A percentile compares a stretch with the other conserved stretches of the same genome.
Conservation (phyloP, 2,113 vertebrate species). For the Gavialis gangeticus region DNA sequence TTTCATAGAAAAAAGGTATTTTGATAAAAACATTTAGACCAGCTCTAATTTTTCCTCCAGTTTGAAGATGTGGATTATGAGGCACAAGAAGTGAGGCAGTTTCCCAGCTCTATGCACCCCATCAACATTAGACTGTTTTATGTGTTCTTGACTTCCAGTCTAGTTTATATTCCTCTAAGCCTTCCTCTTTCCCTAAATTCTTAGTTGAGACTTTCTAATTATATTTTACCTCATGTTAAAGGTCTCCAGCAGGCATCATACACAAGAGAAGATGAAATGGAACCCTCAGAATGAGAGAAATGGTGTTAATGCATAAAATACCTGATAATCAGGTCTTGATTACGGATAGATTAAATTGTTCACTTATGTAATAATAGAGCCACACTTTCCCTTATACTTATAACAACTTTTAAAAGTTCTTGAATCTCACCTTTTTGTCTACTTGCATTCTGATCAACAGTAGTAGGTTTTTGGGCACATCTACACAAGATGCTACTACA, state of each 20-base stretch:
- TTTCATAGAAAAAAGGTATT: background rate
- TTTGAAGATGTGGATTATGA: background rate
- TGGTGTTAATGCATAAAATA: background rate
- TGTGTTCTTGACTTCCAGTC: background rate
- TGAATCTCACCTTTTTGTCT: background rate
- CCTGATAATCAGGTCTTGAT: background rate
- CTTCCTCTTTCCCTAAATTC: background rate
- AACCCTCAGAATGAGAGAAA: background rate
- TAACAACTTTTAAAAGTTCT: background rate
- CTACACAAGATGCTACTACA: too few relatives aligned
- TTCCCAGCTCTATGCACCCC: background rate
- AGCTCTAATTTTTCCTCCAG: background rate
- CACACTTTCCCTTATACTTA: background rate
- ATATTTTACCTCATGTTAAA: background rate
- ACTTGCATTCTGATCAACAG: background rate
- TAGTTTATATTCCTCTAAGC: background rate
- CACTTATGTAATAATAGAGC: background rate
- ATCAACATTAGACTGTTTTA: background rate
- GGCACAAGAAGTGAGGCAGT: background rate
- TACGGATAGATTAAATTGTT: background rate
- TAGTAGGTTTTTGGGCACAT: background rate
- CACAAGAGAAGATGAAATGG: background rate
- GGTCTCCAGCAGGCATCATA: background rate
- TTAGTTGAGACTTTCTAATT: background rate
- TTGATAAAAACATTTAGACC: background rate